Evolutionary conservation across 2,113 vertebrate species (phyloP).

Genomic region (Barnardius zonarius): DNA sequence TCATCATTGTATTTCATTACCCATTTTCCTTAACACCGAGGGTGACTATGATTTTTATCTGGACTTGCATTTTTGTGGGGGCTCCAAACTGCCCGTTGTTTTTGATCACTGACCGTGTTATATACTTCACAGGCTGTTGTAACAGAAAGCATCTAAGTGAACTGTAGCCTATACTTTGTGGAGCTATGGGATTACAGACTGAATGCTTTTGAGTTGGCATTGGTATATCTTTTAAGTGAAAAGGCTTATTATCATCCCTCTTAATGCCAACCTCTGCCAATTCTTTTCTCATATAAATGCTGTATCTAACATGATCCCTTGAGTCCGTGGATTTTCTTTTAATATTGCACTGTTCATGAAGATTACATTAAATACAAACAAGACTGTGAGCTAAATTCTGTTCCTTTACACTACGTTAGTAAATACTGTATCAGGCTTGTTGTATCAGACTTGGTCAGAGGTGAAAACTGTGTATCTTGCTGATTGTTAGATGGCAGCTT

Average conservation of each 20-base stretch:
- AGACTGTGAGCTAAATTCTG: background rate
- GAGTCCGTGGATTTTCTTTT: background rate
- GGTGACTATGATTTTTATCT: constrained; percentile 39
- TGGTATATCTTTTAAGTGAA: background rate
- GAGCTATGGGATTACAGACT: background rate
- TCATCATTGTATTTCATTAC: background rate
- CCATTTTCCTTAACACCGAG: constrained; percentile 31
- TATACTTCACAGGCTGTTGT: background rate
- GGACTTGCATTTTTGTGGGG: constrained; percentile 5
- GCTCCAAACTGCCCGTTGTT: constrained; percentile 20
- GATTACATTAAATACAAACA: background rate
- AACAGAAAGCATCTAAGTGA: background rate
- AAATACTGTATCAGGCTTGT: background rate
- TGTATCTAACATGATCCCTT: background rate
- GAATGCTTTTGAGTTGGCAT: background rate
- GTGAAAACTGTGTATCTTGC: background rate
- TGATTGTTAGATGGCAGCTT: background rate
- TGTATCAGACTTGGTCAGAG: background rate
- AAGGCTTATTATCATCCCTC: background rate
- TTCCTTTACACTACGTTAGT: background rate
- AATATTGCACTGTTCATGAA: background rate
- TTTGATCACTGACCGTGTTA: background rate
- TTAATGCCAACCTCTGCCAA: background rate
- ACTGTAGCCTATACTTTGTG: background rate
- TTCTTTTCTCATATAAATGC: background rate